Evolutionary conservation across 2,888 invertebrate species (phyloP).

Genomic region (Eubasilissa splendida): DNA sequence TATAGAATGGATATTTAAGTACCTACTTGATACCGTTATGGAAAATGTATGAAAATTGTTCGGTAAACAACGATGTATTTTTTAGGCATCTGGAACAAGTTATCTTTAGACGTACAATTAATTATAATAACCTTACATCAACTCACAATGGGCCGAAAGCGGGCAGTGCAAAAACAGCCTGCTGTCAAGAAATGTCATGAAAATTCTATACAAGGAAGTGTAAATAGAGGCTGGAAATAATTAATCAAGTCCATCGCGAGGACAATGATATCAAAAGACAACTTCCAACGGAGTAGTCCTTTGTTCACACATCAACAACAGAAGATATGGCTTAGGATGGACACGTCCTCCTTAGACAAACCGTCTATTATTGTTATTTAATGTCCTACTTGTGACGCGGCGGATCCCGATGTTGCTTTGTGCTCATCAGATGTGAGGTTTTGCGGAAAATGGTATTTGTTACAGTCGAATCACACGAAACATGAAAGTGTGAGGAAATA

Average conservation of each 20-base stretch:
- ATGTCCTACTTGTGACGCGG: slow-evolving; percentile 41
- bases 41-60: slow-evolving; percentile 17
- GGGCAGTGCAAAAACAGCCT: slow-evolving; percentile 40
- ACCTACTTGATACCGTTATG: slow-evolving; percentile 10
- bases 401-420: slow-evolving; percentile 28
- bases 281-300: slow-evolving; percentile 53
- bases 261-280: slow-evolving; percentile 58
- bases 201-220: slow-evolving; percentile 46
- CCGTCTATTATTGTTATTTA: slow-evolving; percentile 52
- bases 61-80: slow-evolving; percentile 2
- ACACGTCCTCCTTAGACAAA: slow-evolving; percentile 51
- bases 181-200: slow-evolving; percentile 43
- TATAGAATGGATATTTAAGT: not conserved
- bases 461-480: not conserved
- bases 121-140: slow-evolving; percentile 35
- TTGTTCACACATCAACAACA: slow-evolving; percentile 54
- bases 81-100: not conserved
- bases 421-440: not conserved
- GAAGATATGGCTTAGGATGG: slow-evolving; percentile 55
- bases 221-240: slow-evolving; percentile 52
- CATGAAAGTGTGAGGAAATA: no score
- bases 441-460: not conserved
- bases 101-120: slow-evolving; percentile 27
- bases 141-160: slow-evolving; percentile 29
- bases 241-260: slow-evolving; percentile 56